Evolutionary conservation across 2,113 vertebrate genomes (phyloP).

Genomic region (Toxostoma redivivum): DNA sequence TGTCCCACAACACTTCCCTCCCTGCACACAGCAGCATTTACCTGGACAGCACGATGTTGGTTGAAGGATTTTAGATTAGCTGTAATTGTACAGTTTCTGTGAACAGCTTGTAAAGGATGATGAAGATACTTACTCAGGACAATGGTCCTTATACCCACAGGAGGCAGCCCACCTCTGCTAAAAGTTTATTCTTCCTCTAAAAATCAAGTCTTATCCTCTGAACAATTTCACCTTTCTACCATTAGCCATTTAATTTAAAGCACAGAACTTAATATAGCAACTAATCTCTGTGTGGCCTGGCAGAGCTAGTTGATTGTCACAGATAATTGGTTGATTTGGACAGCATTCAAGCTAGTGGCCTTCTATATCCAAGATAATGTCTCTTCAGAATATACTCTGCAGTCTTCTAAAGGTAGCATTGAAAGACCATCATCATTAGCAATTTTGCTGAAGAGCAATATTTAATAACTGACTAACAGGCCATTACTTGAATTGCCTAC

Average conservation of each 20-base stretch:
- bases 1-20: background rate
- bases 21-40: background rate
- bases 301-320: conserved; percentile 28
- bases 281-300: conserved; percentile 13
- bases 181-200: conserved; percentile 29
- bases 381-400: conserved; percentile 21
- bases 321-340: conserved; percentile 52
- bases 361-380: conserved; percentile 14
- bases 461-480: conserved; percentile 28
- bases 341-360: conserved; percentile 17
- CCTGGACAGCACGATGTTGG: background rate
- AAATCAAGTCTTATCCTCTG: background rate
- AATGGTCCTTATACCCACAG: background rate
- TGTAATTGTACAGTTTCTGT: background rate
- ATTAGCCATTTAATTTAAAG: conserved; percentile 25
- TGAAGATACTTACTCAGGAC: background rate
- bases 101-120: background rate
- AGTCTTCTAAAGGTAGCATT: conserved; percentile 1
- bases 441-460: conserved; percentile 47
- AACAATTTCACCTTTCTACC: background rate
- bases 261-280: background rate
- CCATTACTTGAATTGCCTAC: conserved; percentile 45
- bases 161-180: background rate
- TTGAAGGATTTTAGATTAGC: background rate
- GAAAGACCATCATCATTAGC: conserved; percentile 29